Evolutionary conservation across 2,888 invertebrate species (phyloP), one percentile per base, ranked within the genome.

Genomic region (Perithous albicinctus): DNA sequence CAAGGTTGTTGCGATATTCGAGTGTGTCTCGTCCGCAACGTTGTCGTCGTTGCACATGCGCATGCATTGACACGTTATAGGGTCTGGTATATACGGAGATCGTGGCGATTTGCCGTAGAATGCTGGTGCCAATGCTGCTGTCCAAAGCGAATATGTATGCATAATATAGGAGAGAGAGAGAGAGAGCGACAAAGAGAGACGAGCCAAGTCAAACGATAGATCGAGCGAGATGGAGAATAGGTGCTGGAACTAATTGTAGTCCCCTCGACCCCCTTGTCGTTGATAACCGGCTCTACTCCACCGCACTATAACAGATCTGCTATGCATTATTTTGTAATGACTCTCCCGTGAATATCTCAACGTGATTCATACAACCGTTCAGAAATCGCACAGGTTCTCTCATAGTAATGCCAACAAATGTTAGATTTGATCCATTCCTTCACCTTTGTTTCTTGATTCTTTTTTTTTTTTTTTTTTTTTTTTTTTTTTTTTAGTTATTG

Each of bases 181-280:
- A 73, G 43, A 41, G 38, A 75, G 80, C 77, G 80, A 85, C 32
- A 48, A 85, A 86, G 85, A 83, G 80, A 82, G 72, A 74, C 67
- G 74, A 78, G 80, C 75, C 73, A 83, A 32, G 48, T 51, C n/a
- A 84, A 85, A 87, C 85, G 86, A 87, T 88, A 85, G 70, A 64
- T 63, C 63, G 43, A 87, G 83, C 85, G 83, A 87, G 87, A 89
- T 86, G 86, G 80, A 77, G 67, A 63, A 38, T 64, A 67, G 70
- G 61, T 64, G 72, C 46, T 72, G 78, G 78, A 78, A 78, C 78
- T 78, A 78, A 78, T 78, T 78, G 78, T 56, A 18, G 26, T 66
- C 72, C 41, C 54, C 78, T 64, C 63, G 54, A n/a, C n/a, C 35
- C n/a, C 35, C n/a, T 77, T 46, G 43, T 56, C 15, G 59, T 66